Conservation (phyloP, 2,797 vertebrate genomes). For the Ibycter americanus region DNA sequence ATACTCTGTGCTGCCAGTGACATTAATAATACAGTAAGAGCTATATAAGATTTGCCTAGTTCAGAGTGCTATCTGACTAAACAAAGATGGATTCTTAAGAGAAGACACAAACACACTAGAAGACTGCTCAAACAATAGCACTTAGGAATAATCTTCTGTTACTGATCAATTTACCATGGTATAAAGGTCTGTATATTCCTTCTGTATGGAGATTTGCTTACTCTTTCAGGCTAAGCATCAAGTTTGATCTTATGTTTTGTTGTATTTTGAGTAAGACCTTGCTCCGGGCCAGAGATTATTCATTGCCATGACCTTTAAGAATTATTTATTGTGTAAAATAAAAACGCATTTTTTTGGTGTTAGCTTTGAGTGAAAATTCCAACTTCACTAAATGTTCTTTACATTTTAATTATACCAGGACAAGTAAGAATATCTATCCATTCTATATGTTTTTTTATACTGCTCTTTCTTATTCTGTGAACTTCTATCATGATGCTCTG, state of each 20-base stretch:
- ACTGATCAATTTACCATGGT: neutral
- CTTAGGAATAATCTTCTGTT: neutral
- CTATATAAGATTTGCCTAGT: neutral
- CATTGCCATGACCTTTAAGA: neutral
- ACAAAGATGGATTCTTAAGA: neutral
- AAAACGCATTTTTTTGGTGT: neutral
- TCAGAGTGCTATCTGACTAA: neutral
- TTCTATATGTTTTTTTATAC: neutral
- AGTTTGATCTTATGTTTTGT: neutral
- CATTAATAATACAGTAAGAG: neutral
- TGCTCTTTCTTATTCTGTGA: neutral
- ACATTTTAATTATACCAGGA: neutral
- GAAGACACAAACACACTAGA: neutral
- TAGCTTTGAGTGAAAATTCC: neutral
- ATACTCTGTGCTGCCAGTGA: neutral
- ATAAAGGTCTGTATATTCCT: neutral
- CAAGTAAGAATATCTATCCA: neutral
- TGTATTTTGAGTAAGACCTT: neutral
- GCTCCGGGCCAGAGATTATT: neutral
- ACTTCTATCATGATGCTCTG: neutral
- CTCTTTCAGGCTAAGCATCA: neutral
- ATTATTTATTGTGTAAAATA: neutral
- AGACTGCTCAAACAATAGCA: neutral
- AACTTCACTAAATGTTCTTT: neutral
- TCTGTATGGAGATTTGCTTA: neutral